phyloP scores from a whole-genome alignment of 2,797 vertebrate genomes.

The Sylvia borin region DNA sequence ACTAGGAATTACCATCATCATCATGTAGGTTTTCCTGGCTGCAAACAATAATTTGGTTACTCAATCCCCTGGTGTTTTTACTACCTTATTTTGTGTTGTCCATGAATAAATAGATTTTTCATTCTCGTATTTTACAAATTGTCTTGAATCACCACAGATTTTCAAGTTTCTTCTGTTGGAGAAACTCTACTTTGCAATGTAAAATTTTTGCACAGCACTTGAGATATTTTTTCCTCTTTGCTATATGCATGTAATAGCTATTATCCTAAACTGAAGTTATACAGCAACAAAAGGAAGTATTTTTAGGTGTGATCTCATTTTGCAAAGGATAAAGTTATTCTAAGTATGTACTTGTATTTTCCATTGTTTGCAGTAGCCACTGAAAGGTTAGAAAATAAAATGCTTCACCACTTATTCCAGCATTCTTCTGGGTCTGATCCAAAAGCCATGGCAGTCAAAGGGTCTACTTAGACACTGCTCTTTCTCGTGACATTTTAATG shows the following conservation, averaged over 20 bases:
- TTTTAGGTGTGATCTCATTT: slow-evolving; percentile 69
- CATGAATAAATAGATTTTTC: background rate
- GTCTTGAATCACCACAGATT: background rate
- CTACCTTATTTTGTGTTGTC: background rate
- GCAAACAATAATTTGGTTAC: background rate
- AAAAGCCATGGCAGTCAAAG: background rate
- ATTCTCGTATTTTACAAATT: background rate
- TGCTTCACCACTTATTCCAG: slow-evolving; percentile 31
- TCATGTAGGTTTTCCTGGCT: background rate
- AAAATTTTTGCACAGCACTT: background rate
- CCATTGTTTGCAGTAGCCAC: slow-evolving; percentile 59
- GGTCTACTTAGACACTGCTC: background rate
- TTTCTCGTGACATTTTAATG: background rate
- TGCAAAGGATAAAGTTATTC: slow-evolving; percentile 61
- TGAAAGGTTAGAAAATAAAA: slow-evolving; percentile 47
- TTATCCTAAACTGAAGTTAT: slow-evolving; percentile 52
- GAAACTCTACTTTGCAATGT: background rate
- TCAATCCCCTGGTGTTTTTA: background rate
- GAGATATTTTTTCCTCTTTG: slow-evolving; percentile 8
- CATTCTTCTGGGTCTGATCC: slow-evolving; percentile 19
- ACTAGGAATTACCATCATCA: background rate
- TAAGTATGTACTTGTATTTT: slow-evolving; percentile 63
- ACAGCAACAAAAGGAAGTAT: slow-evolving; percentile 61
- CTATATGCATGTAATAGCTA: slow-evolving; percentile 42
- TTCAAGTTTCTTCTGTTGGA: background rate